A percentile compares a stretch with the other conserved stretches of the same genome.
These are phyloP conservation scores for Eptesicus fuscus DNA, from an alignment of 2,113 vertebrate species.

Conservation along the genomic window DNA sequence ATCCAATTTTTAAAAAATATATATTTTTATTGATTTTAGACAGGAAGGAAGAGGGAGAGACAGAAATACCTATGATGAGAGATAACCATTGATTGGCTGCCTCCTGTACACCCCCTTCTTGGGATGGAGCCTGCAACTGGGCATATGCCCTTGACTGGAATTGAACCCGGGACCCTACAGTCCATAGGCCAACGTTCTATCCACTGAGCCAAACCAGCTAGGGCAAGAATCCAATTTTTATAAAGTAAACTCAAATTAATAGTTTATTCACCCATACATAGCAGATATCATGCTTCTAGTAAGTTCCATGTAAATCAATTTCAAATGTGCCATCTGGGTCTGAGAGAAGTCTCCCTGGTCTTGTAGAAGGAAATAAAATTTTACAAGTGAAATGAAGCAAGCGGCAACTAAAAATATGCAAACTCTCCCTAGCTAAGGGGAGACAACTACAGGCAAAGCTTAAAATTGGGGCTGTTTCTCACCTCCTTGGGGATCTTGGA, in stretches of 20 bases:
- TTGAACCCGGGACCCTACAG: too few species aligned
- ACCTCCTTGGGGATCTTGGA: neutral
- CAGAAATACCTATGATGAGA: too few species aligned
- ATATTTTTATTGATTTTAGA: too few species aligned
- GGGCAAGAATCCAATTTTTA: slow-evolving; percentile 8
- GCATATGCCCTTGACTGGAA: too few species aligned
- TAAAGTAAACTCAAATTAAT: slow-evolving; percentile 21
- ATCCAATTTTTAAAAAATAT: too few species aligned
- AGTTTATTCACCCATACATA: neutral
- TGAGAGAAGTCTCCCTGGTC: neutral
- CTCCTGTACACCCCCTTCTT: too few species aligned
- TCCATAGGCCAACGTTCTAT: too few species aligned
- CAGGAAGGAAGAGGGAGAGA: too few species aligned
- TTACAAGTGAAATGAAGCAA: slow-evolving; percentile 31
- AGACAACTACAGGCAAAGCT: slow-evolving; percentile 67
- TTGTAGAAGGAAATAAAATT: neutral
- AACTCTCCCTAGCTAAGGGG: slow-evolving; percentile 53
- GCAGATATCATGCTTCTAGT: neutral
- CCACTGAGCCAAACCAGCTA: too few species aligned
- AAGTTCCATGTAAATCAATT: neutral
- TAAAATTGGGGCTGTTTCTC: neutral
- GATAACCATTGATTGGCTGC: too few species aligned
- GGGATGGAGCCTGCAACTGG: too few species aligned
- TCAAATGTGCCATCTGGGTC: neutral
- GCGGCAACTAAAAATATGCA: fast-evolving